These are phyloP conservation scores for Dicrurus megarhynchus DNA, from an alignment of 2,113 vertebrate genomes.

Conservation along the genomic window DNA sequence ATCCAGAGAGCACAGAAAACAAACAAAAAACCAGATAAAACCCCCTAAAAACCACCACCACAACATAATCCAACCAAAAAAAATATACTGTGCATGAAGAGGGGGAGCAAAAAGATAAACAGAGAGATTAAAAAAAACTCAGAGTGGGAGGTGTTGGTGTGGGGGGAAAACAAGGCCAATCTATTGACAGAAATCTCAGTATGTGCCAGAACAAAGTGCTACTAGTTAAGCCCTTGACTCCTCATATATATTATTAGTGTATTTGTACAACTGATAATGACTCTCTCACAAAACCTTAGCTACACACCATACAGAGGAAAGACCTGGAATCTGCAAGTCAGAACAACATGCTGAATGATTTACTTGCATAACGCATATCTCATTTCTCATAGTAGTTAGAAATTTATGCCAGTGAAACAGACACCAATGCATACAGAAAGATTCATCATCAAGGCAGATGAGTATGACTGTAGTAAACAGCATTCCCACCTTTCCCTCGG, in stretches of 20 bases:
- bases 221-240: background rate
- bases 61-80: background rate
- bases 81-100: background rate
- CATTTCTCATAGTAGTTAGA: background rate
- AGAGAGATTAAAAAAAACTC: background rate
- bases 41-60: background rate
- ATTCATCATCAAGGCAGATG: background rate
- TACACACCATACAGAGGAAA: background rate
- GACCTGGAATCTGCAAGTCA: background rate
- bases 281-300: background rate
- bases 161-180: background rate
- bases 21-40: background rate
- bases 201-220: background rate
- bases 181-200: background rate
- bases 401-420: background rate
- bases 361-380: background rate
- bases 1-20: background rate
- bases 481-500: background rate
- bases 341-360: background rate
- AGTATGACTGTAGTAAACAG: background rate
- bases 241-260: background rate
- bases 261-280: background rate
- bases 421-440: background rate
- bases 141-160: background rate
- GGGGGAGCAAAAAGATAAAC: rapidly evolving